Percentiles rank a stretch among this genome's conserved stretches.
These are phyloP conservation scores for Lycocerus yunnanus DNA, from an alignment of 2,888 invertebrate species.

Conservation along the genomic window DNA sequence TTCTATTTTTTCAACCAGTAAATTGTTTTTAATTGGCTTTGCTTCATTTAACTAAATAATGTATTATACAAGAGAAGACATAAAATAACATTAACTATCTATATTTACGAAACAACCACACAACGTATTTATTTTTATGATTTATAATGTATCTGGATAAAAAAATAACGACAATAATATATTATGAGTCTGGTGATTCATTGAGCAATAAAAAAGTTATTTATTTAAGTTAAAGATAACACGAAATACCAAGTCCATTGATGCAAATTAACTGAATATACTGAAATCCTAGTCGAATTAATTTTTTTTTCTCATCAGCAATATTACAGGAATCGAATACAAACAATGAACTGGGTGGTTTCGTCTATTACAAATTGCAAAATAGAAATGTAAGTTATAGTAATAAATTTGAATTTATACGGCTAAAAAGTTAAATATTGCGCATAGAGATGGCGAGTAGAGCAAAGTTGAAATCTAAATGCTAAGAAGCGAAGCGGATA, in stretches of 20 bases:
- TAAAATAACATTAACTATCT: not conserved
- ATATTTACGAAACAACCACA: not conserved
- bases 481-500: too few species aligned
- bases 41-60: not conserved
- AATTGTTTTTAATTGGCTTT: not conserved
- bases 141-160: not conserved
- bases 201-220: not conserved
- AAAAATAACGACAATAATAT: not conserved
- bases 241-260: not conserved
- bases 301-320: too few species aligned
- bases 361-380: too few species aligned
- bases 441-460: too few species aligned
- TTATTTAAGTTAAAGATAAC: not conserved
- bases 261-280: not conserved
- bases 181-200: not conserved
- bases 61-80: not conserved
- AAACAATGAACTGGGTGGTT: too few species aligned
- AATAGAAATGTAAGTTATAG: too few species aligned
- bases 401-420: too few species aligned
- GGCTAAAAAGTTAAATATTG: too few species aligned
- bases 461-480: too few species aligned
- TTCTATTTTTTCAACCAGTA: not conserved
- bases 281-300: too few species aligned
- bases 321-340: too few species aligned
- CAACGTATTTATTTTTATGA: not conserved